These are phyloP conservation scores for Enteromius mattozi DNA, from an alignment of 2,797 vertebrate species.

Conservation along the genomic window DNA sequence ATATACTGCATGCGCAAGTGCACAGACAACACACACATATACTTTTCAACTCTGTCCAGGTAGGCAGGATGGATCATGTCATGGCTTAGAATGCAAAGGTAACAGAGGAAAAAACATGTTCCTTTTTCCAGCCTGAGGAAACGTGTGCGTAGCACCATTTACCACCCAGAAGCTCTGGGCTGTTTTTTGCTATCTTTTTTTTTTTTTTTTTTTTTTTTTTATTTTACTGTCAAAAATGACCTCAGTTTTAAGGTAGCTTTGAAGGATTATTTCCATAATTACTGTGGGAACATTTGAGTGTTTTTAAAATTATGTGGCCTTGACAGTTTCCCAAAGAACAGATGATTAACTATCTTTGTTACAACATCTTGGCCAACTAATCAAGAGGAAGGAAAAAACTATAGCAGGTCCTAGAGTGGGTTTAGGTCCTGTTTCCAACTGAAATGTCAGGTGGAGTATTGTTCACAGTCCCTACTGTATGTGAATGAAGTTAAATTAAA, in stretches of 20 bases:
- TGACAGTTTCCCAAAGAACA: constrained; percentile 31
- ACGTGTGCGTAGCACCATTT: constrained; percentile 16
- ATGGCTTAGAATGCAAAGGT: constrained; percentile 11
- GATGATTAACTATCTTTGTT: constrained; percentile 23
- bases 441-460: neutral
- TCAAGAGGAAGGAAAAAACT: neutral
- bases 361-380: constrained; percentile 15
- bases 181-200: neutral
- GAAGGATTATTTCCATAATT: constrained; percentile 42
- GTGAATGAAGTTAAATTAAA: neutral
- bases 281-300: constrained; percentile 23
- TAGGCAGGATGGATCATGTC: constrained; percentile 35
- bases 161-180: constrained; percentile 34
- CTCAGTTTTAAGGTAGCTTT: constrained; percentile 34
- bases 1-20: neutral
- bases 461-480: neutral
- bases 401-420: neutral
- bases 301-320: constrained; percentile 13
- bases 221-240: constrained; percentile 16
- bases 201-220: neutral
- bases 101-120: constrained; percentile 5
- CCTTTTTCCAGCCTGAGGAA: neutral
- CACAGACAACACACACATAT: constrained; percentile 1
- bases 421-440: neutral
- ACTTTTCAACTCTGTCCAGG: neutral